Conservation (phyloP, 92 coral and sea anemone genomes). For the Pocillopora grandis region DNA sequence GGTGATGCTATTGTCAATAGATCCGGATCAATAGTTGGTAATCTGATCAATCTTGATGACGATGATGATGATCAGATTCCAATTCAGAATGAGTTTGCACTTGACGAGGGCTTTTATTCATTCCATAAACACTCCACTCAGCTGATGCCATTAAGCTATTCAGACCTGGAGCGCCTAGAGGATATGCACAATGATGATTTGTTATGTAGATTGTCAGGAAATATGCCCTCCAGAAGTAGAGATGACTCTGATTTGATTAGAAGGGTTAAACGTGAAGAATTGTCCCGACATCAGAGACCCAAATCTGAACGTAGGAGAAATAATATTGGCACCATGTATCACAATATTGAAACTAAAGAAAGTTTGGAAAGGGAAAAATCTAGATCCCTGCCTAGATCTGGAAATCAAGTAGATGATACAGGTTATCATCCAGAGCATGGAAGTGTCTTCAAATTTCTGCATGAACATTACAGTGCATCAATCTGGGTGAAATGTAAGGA, state of each 20-base stretch:
- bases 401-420: conserved; percentile 41
- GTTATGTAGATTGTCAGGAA: conserved; percentile 32
- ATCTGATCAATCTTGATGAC: conserved; percentile 61
- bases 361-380: conserved; percentile 42
- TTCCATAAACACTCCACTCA: conserved; percentile 53
- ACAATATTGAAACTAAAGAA: conserved; percentile 13
- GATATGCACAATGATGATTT: conserved; percentile 59
- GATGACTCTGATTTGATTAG: conserved; percentile 30
- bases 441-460: conserved; percentile 79
- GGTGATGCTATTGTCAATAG: conserved; percentile 36
- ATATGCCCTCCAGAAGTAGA: conserved; percentile 17
- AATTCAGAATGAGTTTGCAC: conserved; percentile 38
- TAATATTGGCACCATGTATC: conserved; percentile 41
- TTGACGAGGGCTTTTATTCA: conserved; percentile 48
- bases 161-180: conserved; percentile 72
- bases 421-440: conserved; percentile 51
- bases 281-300: conserved; percentile 49
- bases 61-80: conserved; percentile 40
- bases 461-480: conserved; percentile 90
- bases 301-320: conserved; percentile 81
- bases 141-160: conserved; percentile 64
- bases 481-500: conserved; percentile 95
- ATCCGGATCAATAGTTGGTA: conserved; percentile 61
- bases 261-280: conserved; percentile 4
- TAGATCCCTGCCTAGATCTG: conserved; percentile 50